Base-by-base conservation (phyloP, 2,113 vertebrate species). In the Rhynchomys soricoides region DNA sequence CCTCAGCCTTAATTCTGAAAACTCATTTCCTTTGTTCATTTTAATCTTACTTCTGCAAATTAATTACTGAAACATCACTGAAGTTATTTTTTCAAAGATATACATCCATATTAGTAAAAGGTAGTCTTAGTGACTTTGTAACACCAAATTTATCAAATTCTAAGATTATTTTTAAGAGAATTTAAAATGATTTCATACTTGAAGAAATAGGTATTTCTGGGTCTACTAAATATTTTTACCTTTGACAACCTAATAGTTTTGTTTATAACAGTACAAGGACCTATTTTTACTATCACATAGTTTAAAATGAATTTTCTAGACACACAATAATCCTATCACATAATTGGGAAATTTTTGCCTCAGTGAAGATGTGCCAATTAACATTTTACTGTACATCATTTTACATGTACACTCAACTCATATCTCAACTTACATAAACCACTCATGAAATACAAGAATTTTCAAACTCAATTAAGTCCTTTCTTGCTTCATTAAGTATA, bases 401-500 rank as follows among this genome's bases (percentile, higher is more conserved):
- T 96, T 90, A 88, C 16, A 43, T 95, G 90, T 94, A 96, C 68
- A 96, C 82, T 96, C 94, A 98, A 95, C 88, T 97, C 92, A 96
- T 97, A 97, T 94, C 95, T 98, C 95, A 97, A 87, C 82, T 97
- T 97, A 88, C 73, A 97, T 95, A 98, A 98, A 89, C 88, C 94
- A 97, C 88, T 96, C 93, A 94, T 97, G 93, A 96, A 98, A 97
- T 95, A 90, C 73, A 96, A 96, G 93, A 94, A 95, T 96, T 96
- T 97, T 97, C 92, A 97, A 91, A 97, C 88, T 96, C 92, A 96
- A 94, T 97, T 97, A 97, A 96, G 90, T 97, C 77, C 31, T 94
- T 95, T 98, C 96, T 93, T 97, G 97, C 90, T 97, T 97, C 97
- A 97, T 97, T 97, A 98, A 95, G 73, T 97, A 95, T 95, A 97